A percentile compares a stretch with the other conserved stretches of the same genome.
Evolutionary conservation across 2,113 vertebrate genomes (phyloP).

Genomic region (Galemys pyrenaicus): DNA sequence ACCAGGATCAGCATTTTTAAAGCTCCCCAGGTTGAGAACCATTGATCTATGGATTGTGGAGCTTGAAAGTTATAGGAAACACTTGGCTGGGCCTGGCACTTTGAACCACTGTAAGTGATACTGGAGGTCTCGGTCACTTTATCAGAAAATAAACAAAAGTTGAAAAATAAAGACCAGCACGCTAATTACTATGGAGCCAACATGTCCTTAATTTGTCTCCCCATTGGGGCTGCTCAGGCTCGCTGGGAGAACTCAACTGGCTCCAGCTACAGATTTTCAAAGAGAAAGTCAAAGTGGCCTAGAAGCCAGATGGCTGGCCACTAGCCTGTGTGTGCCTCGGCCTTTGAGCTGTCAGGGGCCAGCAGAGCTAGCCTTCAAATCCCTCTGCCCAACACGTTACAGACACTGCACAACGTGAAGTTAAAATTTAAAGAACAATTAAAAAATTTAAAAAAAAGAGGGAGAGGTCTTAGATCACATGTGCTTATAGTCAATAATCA

Average conservation of each 20-base stretch:
- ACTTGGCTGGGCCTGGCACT: slow-evolving; percentile 49
- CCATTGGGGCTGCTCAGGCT: neutral
- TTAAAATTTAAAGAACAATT: neutral
- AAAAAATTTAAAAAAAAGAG: neutral
- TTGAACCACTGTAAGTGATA: slow-evolving; percentile 2
- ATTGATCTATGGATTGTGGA: neutral
- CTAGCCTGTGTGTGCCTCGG: neutral
- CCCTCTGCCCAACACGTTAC: slow-evolving; percentile 35
- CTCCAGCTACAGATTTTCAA: slow-evolving; percentile 65
- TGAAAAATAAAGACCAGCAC: slow-evolving; percentile 47
- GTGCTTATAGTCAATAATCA: slow-evolving; percentile 4
- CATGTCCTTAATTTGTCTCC: neutral
- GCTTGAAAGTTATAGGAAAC: slow-evolving; percentile 58
- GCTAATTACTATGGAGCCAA: slow-evolving; percentile 36
- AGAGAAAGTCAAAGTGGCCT: slow-evolving; percentile 35
- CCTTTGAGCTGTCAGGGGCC: neutral
- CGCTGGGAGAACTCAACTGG: slow-evolving; percentile 8
- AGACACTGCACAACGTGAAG: slow-evolving; percentile 4
- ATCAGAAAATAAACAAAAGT: slow-evolving; percentile 68
- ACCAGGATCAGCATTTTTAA: neutral
- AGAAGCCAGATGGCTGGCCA: neutral
- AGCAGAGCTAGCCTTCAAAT: neutral
- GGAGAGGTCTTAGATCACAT: neutral
- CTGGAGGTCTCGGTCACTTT: slow-evolving; percentile 16
- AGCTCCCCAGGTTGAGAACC: neutral